These are phyloP conservation scores for Coracopsis vasa DNA, from an alignment of 2,113 vertebrate genomes.

Conservation along the genomic window DNA sequence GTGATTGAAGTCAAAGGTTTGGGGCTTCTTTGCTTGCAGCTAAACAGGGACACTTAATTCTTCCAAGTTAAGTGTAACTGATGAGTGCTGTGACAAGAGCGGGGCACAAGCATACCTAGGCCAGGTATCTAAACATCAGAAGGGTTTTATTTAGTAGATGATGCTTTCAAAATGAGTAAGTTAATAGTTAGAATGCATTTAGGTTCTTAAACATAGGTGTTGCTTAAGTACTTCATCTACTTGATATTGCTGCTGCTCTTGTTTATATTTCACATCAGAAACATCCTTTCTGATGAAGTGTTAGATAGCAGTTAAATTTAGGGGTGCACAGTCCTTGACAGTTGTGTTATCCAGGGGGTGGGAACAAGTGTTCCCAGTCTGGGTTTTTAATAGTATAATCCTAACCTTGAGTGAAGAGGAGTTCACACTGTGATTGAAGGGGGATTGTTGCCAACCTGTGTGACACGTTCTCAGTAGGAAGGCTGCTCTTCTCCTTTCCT, in stretches of 20 bases:
- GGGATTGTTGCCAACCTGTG: not conserved
- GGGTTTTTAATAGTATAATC: not conserved
- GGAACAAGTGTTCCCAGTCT: not conserved
- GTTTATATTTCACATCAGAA: not conserved
- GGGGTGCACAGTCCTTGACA: rapidly evolving
- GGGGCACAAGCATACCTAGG: not conserved
- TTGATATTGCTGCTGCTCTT: not conserved
- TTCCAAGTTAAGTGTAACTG: not conserved
- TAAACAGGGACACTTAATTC: not conserved
- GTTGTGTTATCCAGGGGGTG: not conserved
- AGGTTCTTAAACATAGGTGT: not conserved
- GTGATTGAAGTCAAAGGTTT: not conserved
- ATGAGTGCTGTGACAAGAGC: not conserved
- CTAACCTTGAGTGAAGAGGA: not conserved
- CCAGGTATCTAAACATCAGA: not conserved
- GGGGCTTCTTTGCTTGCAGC: not conserved
- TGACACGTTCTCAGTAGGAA: not conserved
- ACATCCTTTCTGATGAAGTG: not conserved
- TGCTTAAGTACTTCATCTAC: not conserved
- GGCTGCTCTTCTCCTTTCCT: not conserved
- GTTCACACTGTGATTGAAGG: not conserved
- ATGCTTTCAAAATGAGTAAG: not conserved
- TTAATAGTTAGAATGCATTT: not conserved
- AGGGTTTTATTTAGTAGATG: not conserved
- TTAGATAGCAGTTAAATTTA: not conserved